Conservation (phyloP, 2,113 vertebrate species). For the Marmota monax region DNA sequence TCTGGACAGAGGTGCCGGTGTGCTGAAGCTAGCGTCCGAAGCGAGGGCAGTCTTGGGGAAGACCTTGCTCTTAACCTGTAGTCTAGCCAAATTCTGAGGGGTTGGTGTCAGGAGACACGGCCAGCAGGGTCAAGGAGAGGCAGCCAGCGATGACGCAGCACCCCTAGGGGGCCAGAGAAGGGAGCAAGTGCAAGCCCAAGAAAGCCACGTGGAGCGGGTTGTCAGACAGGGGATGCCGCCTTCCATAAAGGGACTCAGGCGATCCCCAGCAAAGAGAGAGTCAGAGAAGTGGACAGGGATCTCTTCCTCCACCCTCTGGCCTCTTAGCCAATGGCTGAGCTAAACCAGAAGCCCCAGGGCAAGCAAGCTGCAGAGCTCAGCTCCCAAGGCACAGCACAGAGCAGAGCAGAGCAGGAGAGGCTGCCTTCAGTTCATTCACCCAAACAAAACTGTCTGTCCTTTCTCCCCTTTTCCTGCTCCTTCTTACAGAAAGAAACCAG, state of each 20-base stretch:
- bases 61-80: not conserved
- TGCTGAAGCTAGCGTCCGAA: not conserved
- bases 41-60: not conserved
- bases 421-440: not conserved
- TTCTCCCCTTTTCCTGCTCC: not conserved
- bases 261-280: not conserved
- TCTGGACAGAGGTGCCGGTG: not conserved
- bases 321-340: not conserved
- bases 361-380: not conserved
- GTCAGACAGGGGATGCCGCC: too few relatives aligned
- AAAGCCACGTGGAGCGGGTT: not conserved
- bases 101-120: not conserved
- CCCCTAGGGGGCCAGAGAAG: not conserved
- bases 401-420: not conserved
- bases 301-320: not conserved
- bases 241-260: not conserved
- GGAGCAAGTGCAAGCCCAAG: not conserved
- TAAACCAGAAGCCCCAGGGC: not conserved
- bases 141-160: fast-evolving
- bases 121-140: not conserved
- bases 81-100: not conserved
- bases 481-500: not conserved
- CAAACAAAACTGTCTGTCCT: not conserved
- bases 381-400: not conserved
- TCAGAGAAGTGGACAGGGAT: not conserved